Conservation (phyloP, 2,113 vertebrate species). For the Todiramphus chloris region DNA sequence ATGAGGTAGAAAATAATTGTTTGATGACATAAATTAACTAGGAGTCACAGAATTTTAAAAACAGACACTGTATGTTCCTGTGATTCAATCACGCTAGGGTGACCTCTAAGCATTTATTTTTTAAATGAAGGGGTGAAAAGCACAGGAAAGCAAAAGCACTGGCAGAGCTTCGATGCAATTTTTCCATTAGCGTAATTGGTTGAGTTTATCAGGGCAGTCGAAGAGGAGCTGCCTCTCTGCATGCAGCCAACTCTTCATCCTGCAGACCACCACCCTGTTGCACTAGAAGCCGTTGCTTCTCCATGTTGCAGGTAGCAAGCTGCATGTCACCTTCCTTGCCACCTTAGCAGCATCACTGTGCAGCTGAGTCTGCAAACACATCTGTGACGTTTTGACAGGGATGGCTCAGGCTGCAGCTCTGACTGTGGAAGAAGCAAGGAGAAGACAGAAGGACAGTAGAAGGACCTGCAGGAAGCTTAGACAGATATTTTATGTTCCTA, state of each 20-base stretch:
- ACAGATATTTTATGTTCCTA: background rate
- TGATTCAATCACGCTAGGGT: conserved; percentile 34
- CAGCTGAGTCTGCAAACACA: background rate
- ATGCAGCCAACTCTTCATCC: background rate
- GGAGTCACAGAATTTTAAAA: conserved; percentile 39
- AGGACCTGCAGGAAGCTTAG: background rate
- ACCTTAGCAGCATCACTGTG: background rate
- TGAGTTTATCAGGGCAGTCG: background rate
- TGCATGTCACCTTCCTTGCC: background rate
- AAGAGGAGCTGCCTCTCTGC: background rate
- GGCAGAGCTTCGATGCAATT: background rate
- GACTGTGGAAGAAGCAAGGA: background rate
- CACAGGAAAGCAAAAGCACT: background rate
- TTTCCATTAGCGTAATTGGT: conserved; percentile 37
- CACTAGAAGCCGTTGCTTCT: background rate
- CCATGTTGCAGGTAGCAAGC: background rate
- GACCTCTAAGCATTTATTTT: conserved; percentile 36
- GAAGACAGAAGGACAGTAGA: background rate
- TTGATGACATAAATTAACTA: conserved; percentile 67
- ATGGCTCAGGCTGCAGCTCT: background rate
- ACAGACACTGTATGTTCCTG: conserved; percentile 20
- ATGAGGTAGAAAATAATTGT: conserved; percentile 69
- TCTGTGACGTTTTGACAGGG: background rate
- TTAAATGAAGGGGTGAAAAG: background rate
- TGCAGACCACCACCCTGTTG: rapidly evolving